A percentile compares a stretch with the other conserved stretches of the same genome.
Evolutionary conservation across 64 coral and sea anemone genomes (phyloP).

Genomic region (Pachyseris speciosa): DNA sequence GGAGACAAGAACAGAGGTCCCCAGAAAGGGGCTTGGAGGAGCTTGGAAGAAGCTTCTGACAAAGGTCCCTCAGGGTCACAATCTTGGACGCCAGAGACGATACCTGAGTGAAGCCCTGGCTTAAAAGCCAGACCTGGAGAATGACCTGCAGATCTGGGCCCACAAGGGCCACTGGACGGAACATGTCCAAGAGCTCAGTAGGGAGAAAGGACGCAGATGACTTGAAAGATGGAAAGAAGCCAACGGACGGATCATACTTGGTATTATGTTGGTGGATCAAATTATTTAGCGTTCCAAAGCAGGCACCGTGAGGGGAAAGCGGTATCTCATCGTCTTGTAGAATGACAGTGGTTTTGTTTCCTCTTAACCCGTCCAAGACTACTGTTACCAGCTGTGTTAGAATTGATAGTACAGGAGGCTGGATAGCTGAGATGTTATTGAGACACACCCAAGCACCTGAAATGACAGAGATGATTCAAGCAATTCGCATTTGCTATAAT

Average conservation of each 20-base stretch:
- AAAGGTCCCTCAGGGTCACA: constrained; percentile 70
- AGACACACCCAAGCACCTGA: constrained; percentile 95
- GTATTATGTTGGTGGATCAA: background rate
- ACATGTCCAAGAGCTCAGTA: constrained; percentile 68
- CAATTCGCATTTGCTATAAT: background rate
- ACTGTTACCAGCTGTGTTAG: constrained; percentile 63
- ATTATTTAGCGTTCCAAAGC: constrained; percentile 89
- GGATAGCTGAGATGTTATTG: constrained; percentile 77
- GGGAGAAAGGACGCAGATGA: constrained; percentile 77
- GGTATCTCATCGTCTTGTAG: constrained; percentile 84
- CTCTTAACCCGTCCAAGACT: constrained; percentile 78
- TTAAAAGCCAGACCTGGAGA: constrained; percentile 81
- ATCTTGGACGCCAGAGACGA: constrained; percentile 78
- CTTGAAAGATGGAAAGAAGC: constrained; percentile 88
- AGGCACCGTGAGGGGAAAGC: constrained; percentile 64
- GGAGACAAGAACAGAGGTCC: constrained; percentile 69
- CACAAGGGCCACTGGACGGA: constrained; percentile 83
- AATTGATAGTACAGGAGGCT: constrained; percentile 69
- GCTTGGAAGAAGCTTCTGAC: constrained; percentile 70
- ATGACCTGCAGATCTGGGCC: constrained; percentile 83
- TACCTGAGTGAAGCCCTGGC: constrained; percentile 87
- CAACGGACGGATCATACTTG: constrained; percentile 51
- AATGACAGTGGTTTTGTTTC: constrained; percentile 67
- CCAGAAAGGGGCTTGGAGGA: constrained; percentile 26
- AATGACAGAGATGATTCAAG: background rate